Evolutionary conservation across 2,888 invertebrate species (phyloP).

Genomic region (Synanthedon myopaeformis): DNA sequence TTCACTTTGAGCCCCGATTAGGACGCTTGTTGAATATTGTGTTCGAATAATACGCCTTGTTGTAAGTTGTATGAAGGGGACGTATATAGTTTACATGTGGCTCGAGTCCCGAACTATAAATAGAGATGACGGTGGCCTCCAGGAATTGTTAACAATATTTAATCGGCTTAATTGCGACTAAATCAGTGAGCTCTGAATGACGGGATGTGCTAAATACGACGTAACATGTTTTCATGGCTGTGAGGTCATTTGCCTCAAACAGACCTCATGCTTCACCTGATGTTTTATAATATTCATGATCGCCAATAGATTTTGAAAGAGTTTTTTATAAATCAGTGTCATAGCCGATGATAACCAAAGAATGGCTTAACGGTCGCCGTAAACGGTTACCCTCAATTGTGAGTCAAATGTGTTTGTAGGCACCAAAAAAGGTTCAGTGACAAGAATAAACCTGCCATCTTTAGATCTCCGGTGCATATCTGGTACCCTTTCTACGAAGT

Average conservation of each 20-base stretch:
- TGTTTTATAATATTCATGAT: no score
- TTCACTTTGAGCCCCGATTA: neutral
- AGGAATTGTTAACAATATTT: slow-evolving; percentile 14
- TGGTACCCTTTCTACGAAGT: neutral
- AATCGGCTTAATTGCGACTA: slow-evolving; percentile 14
- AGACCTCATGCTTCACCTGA: no score
- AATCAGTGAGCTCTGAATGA: slow-evolving; percentile 11
- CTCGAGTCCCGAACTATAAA: slow-evolving; percentile 13
- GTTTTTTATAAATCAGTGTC: no score
- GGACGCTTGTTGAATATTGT: neutral
- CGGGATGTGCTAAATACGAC: neutral
- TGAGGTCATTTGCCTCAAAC: neutral
- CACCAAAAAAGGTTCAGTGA: no score
- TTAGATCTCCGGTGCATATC: no score
- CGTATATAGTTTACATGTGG: slow-evolving; percentile 4
- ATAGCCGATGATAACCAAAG: no score
- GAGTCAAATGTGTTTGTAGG: no score
- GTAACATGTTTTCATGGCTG: neutral
- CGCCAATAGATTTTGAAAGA: no score
- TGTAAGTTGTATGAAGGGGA: neutral
- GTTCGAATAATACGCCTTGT: neutral
- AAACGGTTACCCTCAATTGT: no score
- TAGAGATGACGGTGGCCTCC: slow-evolving; percentile 15
- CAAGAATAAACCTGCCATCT: no score
- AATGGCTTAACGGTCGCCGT: no score